Base-by-base conservation (phyloP, 2,888 invertebrate genomes). In the Himalopsyche kuldschensis region DNA sequence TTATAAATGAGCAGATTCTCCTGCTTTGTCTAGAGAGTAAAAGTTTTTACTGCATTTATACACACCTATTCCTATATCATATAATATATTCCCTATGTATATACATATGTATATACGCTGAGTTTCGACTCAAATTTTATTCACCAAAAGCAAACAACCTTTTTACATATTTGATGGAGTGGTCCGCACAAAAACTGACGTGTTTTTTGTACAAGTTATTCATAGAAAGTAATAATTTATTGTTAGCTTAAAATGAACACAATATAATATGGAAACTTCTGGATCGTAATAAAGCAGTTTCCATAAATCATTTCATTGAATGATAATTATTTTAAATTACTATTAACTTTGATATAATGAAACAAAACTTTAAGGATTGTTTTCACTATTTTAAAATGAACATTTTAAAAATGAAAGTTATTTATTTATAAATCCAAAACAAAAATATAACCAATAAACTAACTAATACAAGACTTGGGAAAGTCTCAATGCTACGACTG, bases 11-110 rank as follows among this genome's bases (percentile, higher is more conserved):
- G 75, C 35, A 15, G 55, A 63, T 78, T 55, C 46, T 47, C 47
- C 75, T 78, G 41, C 81, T 81, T 81, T 77, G 47, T 76, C 48
- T 41, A 31, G 76, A 78, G 48, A 63, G 77, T 31, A 46, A 69
- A 84, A 84, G 69, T 84, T 84, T 84, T 84, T 84, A 84, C 81
- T 69, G 81, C 41, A 32, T 35, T 77, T 35, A 75, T n/a, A 20
- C 10, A 55, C 20, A 20, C 55, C 10, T 55, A 15, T 41, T 41
- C 5, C 35, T 35, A 35, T 10, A 35, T 35, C n/a, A n/a, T n/a
- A n/a, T n/a, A n/a, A 35, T 32, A 32, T 35, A 35, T 35, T 35
- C 35, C 35, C 35, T 6, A 8, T 35, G 10, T 35, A 55, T 8
- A 75, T 11, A 75, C n/a, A 75, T 69, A 69, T 8, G 8, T 75